phyloP scores from a whole-genome alignment of 2,113 vertebrate species.

The Saimiri boliviensis region DNA sequence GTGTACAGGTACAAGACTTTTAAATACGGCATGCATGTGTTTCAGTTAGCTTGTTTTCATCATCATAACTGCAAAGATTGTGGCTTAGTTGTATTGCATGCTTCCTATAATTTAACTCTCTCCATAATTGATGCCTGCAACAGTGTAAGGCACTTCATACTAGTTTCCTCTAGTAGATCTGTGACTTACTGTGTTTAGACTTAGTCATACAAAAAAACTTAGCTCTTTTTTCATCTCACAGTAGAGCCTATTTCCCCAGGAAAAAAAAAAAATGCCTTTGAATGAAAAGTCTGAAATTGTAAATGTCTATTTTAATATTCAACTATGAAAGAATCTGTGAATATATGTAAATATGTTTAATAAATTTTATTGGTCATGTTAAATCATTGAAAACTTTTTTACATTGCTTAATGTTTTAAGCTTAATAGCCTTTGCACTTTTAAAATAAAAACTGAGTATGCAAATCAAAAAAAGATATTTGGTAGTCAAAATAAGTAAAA shows the following conservation, averaged over 20 bases:
- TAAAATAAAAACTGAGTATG: constrained; percentile 71
- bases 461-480: constrained; percentile 54
- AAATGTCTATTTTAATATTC: constrained; percentile 99
- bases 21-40: constrained; percentile 91
- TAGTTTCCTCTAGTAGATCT: constrained; percentile 83
- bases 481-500: constrained; percentile 66
- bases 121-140: constrained; percentile 84
- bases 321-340: constrained; percentile 96
- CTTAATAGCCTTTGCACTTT: constrained; percentile 80
- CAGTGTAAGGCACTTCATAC: constrained; percentile 85
- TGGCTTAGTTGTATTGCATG: constrained; percentile 94
- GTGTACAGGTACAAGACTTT: constrained; percentile 87
- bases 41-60: constrained; percentile 87
- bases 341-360: constrained; percentile 99
- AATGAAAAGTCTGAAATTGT: constrained; percentile 97
- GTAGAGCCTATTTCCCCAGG: constrained; percentile 91
- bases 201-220: constrained; percentile 81
- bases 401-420: constrained; percentile 71
- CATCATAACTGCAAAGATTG: constrained; percentile 88
- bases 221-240: constrained; percentile 91
- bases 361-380: constrained; percentile 99
- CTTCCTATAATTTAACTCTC: constrained; percentile 87
- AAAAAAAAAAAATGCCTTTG: constrained; percentile 94
- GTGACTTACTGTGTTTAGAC: constrained; percentile 84
- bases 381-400: constrained; percentile 82